Percentiles rank a stretch among this genome's conserved stretches.
Evolutionary conservation across 1,140 invertebrate species (phyloP).

Genomic region (Bicyclus anynana): DNA sequence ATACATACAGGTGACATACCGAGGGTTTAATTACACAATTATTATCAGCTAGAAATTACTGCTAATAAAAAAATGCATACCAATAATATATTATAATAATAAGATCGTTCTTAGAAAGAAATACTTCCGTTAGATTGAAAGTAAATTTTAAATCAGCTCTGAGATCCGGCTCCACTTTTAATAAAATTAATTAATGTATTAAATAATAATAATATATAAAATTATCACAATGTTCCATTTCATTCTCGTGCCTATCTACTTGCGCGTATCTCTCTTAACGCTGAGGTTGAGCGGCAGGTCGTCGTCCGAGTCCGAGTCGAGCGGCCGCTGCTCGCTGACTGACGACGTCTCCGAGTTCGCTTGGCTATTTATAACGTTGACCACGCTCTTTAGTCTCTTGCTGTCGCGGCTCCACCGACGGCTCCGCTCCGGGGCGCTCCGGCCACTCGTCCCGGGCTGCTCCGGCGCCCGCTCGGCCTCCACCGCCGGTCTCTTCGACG

Average conservation of each 20-base stretch:
- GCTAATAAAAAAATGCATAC: too few relatives aligned
- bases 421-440: constrained; percentile 13
- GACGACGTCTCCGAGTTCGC: constrained; percentile 17
- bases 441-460: constrained; percentile 42
- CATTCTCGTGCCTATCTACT: neutral
- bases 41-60: too few relatives aligned
- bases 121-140: too few relatives aligned
- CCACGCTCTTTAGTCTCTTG: constrained; percentile 65
- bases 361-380: constrained; percentile 48
- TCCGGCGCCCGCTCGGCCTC: constrained; percentile 16
- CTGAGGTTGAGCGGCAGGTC: constrained; percentile 52
- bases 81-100: too few relatives aligned
- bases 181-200: constrained; percentile 11
- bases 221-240: constrained; percentile 23
- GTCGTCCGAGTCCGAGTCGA: constrained; percentile 44
- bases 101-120: too few relatives aligned
- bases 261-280: constrained; percentile 23
- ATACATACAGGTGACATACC: too few relatives aligned
- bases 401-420: constrained; percentile 35
- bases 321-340: neutral
- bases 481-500: constrained; percentile 33
- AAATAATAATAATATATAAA: constrained; percentile 16
- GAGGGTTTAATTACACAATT: too few relatives aligned
- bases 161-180: constrained; percentile 13
- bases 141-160: neutral